Base-by-base conservation (phyloP, 2,113 vertebrate genomes). In the Camelus bactrianus region DNA sequence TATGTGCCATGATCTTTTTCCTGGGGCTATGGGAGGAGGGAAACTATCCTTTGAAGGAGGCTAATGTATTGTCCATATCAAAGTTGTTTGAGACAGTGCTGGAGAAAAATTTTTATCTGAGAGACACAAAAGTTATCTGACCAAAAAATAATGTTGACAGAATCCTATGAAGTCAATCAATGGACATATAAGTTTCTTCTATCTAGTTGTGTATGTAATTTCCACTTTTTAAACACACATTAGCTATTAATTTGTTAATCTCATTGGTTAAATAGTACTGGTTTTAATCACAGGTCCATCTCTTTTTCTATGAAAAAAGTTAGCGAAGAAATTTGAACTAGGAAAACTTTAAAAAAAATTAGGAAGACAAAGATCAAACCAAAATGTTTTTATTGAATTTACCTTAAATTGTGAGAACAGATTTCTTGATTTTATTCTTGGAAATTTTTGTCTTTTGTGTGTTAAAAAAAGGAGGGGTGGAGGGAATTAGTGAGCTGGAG, bases 351-450 rank as follows among this genome's bases (percentile, higher is more conserved):
- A 81, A 84, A 80, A 90, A 54, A 95, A 93, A 96, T 70, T 69
- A 89, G 52, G 38, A 90, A 96, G 95, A 93, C 24, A 69, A 91
- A 58, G 30, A 82, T 52, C 67, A 93, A 79, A 93, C n/a, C 73
- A 62, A 77, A 73, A 82, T 11, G 62, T 89, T 92, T 77, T 35
- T 94, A 30, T 35, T 73, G 32, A 89, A 58, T 30, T 22, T 80
- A 22, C 22, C 48, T 65, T 81, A 16, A 91, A 89, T 79, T 84
- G 35, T 95, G 35, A 91, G n/a, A 84, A 93, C n/a, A 46, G 32
- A 91, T 22, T 38, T 81, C 54, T 92, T 83, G 58, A 69, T 76
- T 93, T 95, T 96, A 52, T 89, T 93, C 67, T 82, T 79, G 50
- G n/a, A 91, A 95, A 89, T 56, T 35, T 28, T 85, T 96, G 28